Conservation (phyloP, 2,888 invertebrate genomes). For the Carpatolechia fugitivella region DNA sequence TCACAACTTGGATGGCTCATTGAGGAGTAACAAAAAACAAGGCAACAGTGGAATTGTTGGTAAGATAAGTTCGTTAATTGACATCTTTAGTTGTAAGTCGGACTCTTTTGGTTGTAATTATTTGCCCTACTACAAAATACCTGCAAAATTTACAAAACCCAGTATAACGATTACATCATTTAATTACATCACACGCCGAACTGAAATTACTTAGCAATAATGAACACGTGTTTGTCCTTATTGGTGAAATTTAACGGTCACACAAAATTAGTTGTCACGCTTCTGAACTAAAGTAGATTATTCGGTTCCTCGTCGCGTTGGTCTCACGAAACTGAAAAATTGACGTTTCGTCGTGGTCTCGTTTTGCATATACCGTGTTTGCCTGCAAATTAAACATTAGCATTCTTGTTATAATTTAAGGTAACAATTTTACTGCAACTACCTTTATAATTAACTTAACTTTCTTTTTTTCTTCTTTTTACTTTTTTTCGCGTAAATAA, state of each 20-base stretch:
- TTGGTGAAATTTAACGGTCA: neutral
- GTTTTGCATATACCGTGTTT: neutral
- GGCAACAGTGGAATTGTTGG: conserved; percentile 54
- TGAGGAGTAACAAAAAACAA: conserved; percentile 62
- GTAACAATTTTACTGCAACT: too few relatives aligned
- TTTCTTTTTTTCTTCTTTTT: too few relatives aligned
- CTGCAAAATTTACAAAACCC: too few relatives aligned
- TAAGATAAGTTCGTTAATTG: conserved; percentile 47
- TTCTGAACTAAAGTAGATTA: neutral
- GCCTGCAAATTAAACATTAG: neutral
- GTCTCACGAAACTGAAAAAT: neutral
- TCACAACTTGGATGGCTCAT: conserved; percentile 67
- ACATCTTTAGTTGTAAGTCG: too few relatives aligned
- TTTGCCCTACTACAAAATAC: too few relatives aligned
- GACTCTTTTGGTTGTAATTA: too few relatives aligned
- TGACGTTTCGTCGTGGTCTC: too few relatives aligned
- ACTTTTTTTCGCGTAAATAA: too few relatives aligned
- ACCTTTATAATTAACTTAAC: too few relatives aligned
- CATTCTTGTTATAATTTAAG: too few relatives aligned
- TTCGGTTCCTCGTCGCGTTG: neutral
- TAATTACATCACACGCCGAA: neutral
- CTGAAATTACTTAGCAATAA: neutral
- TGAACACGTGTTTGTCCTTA: neutral
- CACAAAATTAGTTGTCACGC: neutral
- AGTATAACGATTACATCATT: neutral